Evolutionary conservation across 2,888 invertebrate genomes (phyloP), one percentile per base, ranked within the genome.

Genomic region (Lithodes maja): DNA sequence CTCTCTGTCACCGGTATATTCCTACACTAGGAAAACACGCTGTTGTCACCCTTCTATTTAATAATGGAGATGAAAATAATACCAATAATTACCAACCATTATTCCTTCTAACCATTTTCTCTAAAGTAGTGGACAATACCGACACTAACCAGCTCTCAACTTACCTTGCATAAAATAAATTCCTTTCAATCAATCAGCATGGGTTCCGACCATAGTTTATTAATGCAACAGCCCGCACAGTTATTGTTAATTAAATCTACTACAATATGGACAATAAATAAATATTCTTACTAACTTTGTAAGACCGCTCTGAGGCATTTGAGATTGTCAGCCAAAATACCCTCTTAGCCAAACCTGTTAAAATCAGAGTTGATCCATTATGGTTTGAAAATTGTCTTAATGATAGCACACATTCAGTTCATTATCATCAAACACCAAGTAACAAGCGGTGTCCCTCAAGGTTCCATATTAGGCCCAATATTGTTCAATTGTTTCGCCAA

Each of bases 61-160:
- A 33, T 33, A 33, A 33, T 33, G 33, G 33, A 33, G 33, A 33
- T 33, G 33, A 33, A 33, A 33, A 33, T 33, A 33, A 33, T 33
- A 33, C 33, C 33, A 33, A 15, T 52, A 79, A 79, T 52, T 79
- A 79, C 79, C 52, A 33, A 5, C 79, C 79, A 7, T 12, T 79
- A 15, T 82, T 68, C 17, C 68, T 82, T 12, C 82, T 82, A 15
- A 54, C 80, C 12, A 68, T 82, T 68, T 82, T 82, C 52, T 82
- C 82, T 61, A 68, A 82, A 17, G 49, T 82, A 12, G n/a, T 68
- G 12, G 61, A 82, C 1, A 55, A 82, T 61, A 61, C 33, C 15
- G 17, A 61, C 12, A 12, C 33, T 17, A 33, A 55, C 49, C 33
- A 33, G n/a, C 71, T 71, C 71, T 15, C 71, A n/a, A 7, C 9